These are phyloP conservation scores for Neotoma lepida DNA, from an alignment of 2,113 vertebrate genomes.

Conservation along the genomic window DNA sequence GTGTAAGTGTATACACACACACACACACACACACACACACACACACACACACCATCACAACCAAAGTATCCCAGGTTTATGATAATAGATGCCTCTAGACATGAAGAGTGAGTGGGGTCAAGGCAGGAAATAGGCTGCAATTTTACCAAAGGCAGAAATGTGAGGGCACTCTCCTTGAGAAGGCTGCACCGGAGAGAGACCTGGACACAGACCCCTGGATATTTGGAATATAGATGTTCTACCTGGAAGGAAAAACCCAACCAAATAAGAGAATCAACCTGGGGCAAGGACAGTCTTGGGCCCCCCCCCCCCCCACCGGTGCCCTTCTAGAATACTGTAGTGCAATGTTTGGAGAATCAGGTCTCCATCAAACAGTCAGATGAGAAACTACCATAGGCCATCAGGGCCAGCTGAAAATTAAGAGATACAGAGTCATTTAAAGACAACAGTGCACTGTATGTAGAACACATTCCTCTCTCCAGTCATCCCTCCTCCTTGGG, in stretches of 20 bases:
- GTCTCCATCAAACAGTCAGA: neutral
- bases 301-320: neutral
- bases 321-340: neutral
- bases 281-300: neutral
- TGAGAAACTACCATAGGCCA: neutral
- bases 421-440: neutral
- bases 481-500: neutral
- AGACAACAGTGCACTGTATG: neutral
- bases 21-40: neutral
- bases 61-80: neutral
- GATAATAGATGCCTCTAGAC: neutral
- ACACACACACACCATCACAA: neutral
- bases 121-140: neutral
- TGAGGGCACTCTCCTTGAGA: neutral
- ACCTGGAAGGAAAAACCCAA: neutral
- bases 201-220: neutral
- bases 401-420: neutral
- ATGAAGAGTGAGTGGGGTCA: rapidly evolving
- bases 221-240: neutral
- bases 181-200: neutral
- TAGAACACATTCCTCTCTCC: neutral
- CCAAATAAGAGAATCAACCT: neutral
- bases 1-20: neutral
- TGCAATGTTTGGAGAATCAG: neutral
- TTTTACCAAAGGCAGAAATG: neutral